Base-by-base conservation (phyloP, 2,797 vertebrate genomes). In the Vireo griseus region DNA sequence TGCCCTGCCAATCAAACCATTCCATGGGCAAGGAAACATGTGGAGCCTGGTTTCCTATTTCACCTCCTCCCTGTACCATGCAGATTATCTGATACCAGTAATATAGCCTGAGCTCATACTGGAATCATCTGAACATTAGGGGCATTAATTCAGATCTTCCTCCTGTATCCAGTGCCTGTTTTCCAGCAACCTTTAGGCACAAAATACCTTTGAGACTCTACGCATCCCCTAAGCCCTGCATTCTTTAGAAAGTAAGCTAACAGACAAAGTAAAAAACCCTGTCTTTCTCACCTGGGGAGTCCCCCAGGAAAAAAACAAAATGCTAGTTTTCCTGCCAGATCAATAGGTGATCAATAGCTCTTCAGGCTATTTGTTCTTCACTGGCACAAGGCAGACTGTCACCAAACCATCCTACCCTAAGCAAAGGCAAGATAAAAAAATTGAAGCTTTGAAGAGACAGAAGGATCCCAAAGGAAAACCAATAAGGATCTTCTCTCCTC, bases 1-100 rank as follows among this genome's bases (percentile, higher is more conserved):
- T 1, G 1, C 55, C 37, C 63, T 89, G 84, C 67, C 95, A 76
- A 4, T 35, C 42, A 92, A 87, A 72, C 76, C 24, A 82, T 47
- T 86, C 87, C 72, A 91, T 44, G 50, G 86, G 61, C 61, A 91
- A 78, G 39, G 37, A 83, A 79, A 72, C 90, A 92, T 54, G 62
- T 69, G 76, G 76, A 90, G 66, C 47, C 82, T n/a, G 79, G 94
- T 95, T 75, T 96, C 91, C 62, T 51, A 91, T 96, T 96, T 95
- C 95, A 72, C 65, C 90, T 84, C 90, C 79, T 90, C 95, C 65
- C 79, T 72, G 62, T 22, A 42, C 90, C 87, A 61, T 22, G 72
- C 42, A 92, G 78, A 88, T 92, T 86, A 95, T 83, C 78, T 57
- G 76, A 91, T 52, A 90, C 72, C 91, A 83, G 90, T 83, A 95